Evolutionary conservation across 1,140 invertebrate species (phyloP).

Genomic region (Paraescarpia echinospica): DNA sequence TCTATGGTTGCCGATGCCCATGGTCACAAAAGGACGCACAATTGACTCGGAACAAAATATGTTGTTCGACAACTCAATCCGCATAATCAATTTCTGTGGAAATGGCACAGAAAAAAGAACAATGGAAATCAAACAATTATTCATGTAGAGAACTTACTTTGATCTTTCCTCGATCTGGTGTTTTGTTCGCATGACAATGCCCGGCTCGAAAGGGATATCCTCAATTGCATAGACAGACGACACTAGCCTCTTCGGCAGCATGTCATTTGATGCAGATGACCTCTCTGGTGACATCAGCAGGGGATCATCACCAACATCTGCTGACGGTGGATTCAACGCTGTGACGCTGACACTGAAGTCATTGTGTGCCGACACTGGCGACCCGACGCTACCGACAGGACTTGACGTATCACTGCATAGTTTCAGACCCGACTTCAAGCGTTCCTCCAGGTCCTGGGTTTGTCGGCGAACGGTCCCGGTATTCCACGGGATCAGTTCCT

Average conservation of each 20-base stretch:
- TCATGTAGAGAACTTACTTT: conserved; percentile 5
- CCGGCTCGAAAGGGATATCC: conserved; percentile 45
- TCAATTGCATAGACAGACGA: conserved; percentile 51
- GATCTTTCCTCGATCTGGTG: conserved; percentile 67
- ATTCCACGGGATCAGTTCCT: conserved; percentile 69
- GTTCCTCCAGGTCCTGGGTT: conserved; percentile 64
- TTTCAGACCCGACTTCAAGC: conserved; percentile 39
- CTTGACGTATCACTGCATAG: conserved; percentile 16
- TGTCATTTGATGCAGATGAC: not conserved
- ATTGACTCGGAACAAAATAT: too few species aligned
- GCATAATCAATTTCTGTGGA: too few species aligned
- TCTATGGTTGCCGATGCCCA: too few species aligned
- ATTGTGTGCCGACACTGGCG: conserved; percentile 9
- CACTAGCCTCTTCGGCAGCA: conserved; percentile 6
- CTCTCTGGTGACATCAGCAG: not conserved
- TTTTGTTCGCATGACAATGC: conserved; percentile 64
- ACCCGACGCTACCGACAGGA: conserved; percentile 4
- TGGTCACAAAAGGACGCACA: too few species aligned
- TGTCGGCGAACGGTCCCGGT: conserved; percentile 65
- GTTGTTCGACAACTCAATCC: too few species aligned
- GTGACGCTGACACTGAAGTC: conserved; percentile 20
- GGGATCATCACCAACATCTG: conserved; percentile 10
- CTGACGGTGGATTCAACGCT: conserved; percentile 24
- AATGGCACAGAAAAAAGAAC: not conserved
- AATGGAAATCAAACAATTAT: not conserved